These are phyloP conservation scores for Athene noctua DNA, from an alignment of 2,113 vertebrate genomes.

Conservation along the genomic window DNA sequence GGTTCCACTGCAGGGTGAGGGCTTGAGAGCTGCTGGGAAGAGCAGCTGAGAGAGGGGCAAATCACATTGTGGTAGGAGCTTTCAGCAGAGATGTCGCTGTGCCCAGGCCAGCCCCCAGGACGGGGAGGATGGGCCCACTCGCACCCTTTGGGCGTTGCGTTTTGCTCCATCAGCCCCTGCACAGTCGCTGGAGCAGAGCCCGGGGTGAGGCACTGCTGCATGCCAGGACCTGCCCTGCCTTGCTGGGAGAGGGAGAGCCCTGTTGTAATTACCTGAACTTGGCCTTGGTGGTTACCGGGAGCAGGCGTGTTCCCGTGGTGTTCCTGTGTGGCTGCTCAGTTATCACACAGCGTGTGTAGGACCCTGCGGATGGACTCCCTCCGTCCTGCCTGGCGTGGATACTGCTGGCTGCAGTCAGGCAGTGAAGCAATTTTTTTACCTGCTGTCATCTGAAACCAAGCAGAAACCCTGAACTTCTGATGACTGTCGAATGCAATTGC, in stretches of 20 bases:
- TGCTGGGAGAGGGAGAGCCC: not conserved
- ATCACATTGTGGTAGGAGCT: not conserved
- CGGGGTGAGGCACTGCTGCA: not conserved
- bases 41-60: not conserved
- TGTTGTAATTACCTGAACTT: not conserved
- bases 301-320: not conserved
- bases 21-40: not conserved
- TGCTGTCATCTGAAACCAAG: conserved; percentile 33
- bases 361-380: accelerated
- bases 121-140: accelerated
- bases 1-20: not conserved
- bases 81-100: not conserved
- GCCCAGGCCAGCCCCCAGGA: accelerated
- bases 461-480: conserved; percentile 24
- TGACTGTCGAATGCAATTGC: conserved; percentile 55
- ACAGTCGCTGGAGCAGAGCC: not conserved
- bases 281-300: not conserved
- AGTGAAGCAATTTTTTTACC: not conserved
- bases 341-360: not conserved
- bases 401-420: not conserved
- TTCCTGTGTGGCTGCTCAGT: not conserved
- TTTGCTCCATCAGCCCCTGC: not conserved
- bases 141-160: accelerated
- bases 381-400: not conserved
- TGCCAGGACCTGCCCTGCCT: not conserved